Conservation (phyloP, 2,797 vertebrate genomes). For the Phylloscopus collybita region DNA sequence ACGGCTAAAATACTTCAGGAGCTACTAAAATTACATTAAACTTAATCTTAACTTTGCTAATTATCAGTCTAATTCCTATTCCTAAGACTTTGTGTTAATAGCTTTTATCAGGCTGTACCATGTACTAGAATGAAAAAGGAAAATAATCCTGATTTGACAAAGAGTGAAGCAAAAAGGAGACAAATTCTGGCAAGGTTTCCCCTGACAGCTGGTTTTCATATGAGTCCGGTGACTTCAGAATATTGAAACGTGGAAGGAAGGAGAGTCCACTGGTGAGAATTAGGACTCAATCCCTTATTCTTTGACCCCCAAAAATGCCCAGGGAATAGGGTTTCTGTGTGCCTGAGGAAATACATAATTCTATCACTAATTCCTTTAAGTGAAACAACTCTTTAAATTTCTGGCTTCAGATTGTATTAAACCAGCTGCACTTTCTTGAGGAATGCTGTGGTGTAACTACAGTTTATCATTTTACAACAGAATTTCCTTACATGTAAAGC, state of each 20-base stretch:
- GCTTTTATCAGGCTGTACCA: neutral
- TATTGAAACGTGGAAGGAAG: neutral
- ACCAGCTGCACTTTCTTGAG: neutral
- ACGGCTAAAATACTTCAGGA: constrained; percentile 13
- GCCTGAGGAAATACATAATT: neutral
- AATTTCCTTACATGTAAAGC: neutral
- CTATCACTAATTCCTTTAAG: neutral
- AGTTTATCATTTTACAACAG: neutral
- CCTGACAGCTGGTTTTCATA: neutral
- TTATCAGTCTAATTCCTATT: neutral
- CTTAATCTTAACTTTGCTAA: constrained; percentile 33
- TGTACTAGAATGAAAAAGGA: neutral
- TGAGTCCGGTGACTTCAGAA: neutral
- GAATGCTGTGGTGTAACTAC: neutral
- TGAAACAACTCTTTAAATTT: neutral
- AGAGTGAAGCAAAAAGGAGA: neutral
- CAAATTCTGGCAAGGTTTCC: neutral
- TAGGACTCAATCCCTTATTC: neutral
- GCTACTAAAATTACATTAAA: constrained; percentile 9
- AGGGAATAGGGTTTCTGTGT: neutral
- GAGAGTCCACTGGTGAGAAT: neutral
- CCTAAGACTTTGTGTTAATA: neutral
- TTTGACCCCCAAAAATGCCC: neutral
- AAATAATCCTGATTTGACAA: neutral
- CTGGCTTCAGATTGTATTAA: neutral